These are phyloP conservation scores for Homalodisca vitripennis DNA, from an alignment of 1,140 invertebrate genomes.

Conservation along the genomic window DNA sequence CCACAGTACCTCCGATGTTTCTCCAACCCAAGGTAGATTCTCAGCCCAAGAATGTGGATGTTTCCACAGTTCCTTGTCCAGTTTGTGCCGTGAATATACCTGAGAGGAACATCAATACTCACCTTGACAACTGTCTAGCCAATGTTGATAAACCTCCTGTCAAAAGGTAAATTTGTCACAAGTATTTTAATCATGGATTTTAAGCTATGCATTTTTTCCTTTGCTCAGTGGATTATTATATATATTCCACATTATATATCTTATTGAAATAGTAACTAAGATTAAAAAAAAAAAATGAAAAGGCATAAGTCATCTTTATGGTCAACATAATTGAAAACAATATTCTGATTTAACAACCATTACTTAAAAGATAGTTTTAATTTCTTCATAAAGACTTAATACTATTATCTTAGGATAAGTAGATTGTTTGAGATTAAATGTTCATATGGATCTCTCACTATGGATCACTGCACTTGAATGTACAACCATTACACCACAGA, in stretches of 20 bases:
- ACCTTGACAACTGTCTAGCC: constrained; percentile 56
- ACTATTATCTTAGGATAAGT: too few relatives aligned
- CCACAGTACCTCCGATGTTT: constrained; percentile 37
- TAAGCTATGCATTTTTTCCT: background rate
- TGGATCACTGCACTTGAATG: too few relatives aligned
- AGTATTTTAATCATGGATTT: background rate
- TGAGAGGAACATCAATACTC: constrained; percentile 52
- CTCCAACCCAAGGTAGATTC: constrained; percentile 42
- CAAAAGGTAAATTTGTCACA: constrained; percentile 19
- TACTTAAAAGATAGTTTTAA: too few relatives aligned
- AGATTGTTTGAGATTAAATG: too few relatives aligned
- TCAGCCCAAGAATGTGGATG: constrained; percentile 28
- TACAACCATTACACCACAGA: too few relatives aligned
- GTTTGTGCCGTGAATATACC: constrained; percentile 54
- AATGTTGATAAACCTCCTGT: constrained; percentile 34
- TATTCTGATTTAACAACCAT: background rate
- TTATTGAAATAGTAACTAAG: background rate
- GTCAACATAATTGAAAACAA: background rate
- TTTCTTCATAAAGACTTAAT: too few relatives aligned
- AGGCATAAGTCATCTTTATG: background rate
- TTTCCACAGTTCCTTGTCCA: constrained; percentile 52
- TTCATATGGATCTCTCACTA: too few relatives aligned
- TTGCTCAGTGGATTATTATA: background rate
- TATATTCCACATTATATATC: background rate
- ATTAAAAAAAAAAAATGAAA: background rate